Conservation (phyloP, 2,888 invertebrate species). For the Chrysolina oricalcia region DNA sequence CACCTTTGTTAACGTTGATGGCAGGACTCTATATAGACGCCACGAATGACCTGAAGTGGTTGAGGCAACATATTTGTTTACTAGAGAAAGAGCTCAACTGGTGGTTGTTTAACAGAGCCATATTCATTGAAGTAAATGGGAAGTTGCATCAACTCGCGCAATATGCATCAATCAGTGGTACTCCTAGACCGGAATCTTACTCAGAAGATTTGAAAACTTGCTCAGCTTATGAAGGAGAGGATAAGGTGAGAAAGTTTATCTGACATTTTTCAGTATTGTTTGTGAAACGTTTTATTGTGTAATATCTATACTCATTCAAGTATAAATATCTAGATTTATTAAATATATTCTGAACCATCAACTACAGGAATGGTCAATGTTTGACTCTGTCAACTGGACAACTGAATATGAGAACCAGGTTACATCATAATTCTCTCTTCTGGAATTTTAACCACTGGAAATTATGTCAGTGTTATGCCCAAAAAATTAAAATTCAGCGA, state of each 20-base stretch:
- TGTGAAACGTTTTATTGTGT: too few species aligned
- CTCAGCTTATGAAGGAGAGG: background rate
- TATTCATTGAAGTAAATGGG: conserved; percentile 73
- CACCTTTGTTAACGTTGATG: conserved; percentile 83
- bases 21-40: conserved; percentile 78
- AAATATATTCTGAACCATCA: too few species aligned
- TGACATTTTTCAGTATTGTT: too few species aligned
- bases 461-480: too few species aligned
- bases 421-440: too few species aligned
- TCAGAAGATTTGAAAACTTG: conserved; percentile 77
- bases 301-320: too few species aligned
- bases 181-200: conserved; percentile 84
- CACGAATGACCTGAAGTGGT: conserved; percentile 80
- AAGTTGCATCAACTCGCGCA: conserved; percentile 75
- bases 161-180: conserved; percentile 76
- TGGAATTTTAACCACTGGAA: too few species aligned
- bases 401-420: too few species aligned
- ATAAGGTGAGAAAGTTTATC: conserved; percentile 42
- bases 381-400: too few species aligned
- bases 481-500: too few species aligned
- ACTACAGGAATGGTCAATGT: too few species aligned
- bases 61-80: conserved; percentile 74
- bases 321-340: too few species aligned
- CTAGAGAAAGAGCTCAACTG: conserved; percentile 79
- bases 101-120: conserved; percentile 77